Base-by-base conservation (phyloP, 2,888 invertebrate species). In the Podabrus alpinus region DNA sequence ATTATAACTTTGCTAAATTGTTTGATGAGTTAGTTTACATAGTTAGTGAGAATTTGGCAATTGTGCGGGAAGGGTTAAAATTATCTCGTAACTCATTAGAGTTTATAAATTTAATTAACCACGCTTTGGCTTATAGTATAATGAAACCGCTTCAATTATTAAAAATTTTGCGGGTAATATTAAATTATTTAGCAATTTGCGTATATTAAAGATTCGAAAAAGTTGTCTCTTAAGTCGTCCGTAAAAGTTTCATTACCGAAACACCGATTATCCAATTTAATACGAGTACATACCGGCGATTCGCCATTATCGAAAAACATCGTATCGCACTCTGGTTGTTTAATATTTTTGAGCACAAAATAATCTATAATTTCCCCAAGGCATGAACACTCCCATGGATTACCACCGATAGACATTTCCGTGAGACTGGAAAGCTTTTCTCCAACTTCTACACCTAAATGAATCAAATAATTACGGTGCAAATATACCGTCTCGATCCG, bases 311-410 rank as follows among this genome's bases (percentile, higher is more conserved):
- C 9, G 19, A 72, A 73, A 59, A 64, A 77, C 9, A 69, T 17
- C 24, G 9, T 69, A 29, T 77, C 77, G 19, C 77, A 77, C n/a
- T 74, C 74, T 0, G 72, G 61, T 61, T 72, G 69, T 10, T 13
- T 15, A 24, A 77, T 74, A 7, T 69, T 70, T 13, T 60, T 69
- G 13, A 29, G 16, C 1, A 2, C n/a, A 11, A 74, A 15, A 59
- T 70, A 74, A 1, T 3, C 24, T 10, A n/a, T 24, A 15, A 79
- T 69, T 11, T 71, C 45, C 15, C 62, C 11, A 5, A 79, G 70
- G 66, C 79, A 79, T 59, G 75, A 62, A 69, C 79, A 79, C 5
- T 73, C 67, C 79, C 79, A 79, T 1, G 79, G 79, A 75, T 79
- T 79, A n/a, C 69, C 76, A 59, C 68, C 68, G 10, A 79, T 45